Conservation (phyloP, 2,888 invertebrate species). For the Papilio elwesi region DNA sequence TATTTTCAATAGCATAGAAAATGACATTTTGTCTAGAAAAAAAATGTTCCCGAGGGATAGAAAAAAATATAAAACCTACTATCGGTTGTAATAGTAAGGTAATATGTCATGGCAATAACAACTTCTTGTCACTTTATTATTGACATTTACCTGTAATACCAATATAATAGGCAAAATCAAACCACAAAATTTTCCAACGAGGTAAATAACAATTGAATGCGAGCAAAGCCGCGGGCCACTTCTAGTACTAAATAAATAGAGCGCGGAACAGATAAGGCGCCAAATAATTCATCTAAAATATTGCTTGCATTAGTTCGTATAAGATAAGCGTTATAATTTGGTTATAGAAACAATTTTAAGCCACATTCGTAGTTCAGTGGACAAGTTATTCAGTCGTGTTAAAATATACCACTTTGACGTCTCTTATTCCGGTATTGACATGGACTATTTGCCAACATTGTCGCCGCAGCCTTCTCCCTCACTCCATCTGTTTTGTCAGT, state of each 20-base stretch:
- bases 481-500: slow-evolving; percentile 42
- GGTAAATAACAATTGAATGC: too few relatives aligned
- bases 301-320: slow-evolving; percentile 25
- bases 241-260: background rate
- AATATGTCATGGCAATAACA: too few relatives aligned
- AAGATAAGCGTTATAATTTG: slow-evolving; percentile 33
- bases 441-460: slow-evolving; percentile 64
- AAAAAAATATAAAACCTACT: too few relatives aligned
- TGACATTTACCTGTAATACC: too few relatives aligned
- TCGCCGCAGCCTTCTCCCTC: slow-evolving; percentile 62
- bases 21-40: too few relatives aligned
- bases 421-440: slow-evolving; percentile 70
- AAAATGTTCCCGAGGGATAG: too few relatives aligned
- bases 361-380: slow-evolving; percentile 24
- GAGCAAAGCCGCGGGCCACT: too few relatives aligned
- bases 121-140: too few relatives aligned
- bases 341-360: slow-evolving; percentile 22
- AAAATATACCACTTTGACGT: slow-evolving; percentile 60
- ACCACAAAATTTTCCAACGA: too few relatives aligned
- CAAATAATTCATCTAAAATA: slow-evolving; percentile 18
- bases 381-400: slow-evolving; percentile 45
- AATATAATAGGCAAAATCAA: too few relatives aligned
- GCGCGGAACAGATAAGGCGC: slow-evolving; percentile 7
- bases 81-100: too few relatives aligned
- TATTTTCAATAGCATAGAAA: too few relatives aligned